Evolutionary conservation across 2,888 invertebrate genomes (phyloP).

Genomic region (Leucophenga montana): DNA sequence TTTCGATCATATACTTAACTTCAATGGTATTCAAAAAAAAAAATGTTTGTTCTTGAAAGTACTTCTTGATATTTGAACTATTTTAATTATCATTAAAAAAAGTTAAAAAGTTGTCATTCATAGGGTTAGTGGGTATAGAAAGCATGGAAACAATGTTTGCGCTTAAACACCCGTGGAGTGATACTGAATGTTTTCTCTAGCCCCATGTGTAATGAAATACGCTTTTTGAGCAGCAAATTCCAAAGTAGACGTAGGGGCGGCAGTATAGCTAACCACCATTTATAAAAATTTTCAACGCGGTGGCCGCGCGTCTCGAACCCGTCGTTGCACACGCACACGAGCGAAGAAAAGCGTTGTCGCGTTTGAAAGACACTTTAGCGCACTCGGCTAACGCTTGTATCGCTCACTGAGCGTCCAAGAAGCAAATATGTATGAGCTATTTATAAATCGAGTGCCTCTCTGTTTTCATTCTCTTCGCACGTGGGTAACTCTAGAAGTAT

Average conservation of each 20-base stretch:
- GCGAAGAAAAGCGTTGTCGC: background rate
- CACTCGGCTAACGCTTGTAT: constrained; percentile 21
- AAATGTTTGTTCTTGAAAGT: too few species aligned
- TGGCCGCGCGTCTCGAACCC: too few species aligned
- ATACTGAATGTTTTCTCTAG: constrained; percentile 52
- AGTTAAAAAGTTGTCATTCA: constrained; percentile 30
- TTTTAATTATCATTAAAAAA: too few species aligned
- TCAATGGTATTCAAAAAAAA: background rate
- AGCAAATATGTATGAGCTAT: too few species aligned
- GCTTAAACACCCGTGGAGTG: constrained; percentile 62
- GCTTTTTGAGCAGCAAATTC: constrained; percentile 55
- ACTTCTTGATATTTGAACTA: too few species aligned
- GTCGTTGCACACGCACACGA: too few species aligned
- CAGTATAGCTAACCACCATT: background rate
- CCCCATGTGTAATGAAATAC: constrained; percentile 58
- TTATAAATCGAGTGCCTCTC: too few species aligned
- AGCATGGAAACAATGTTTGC: constrained; percentile 36
- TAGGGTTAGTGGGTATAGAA: constrained; percentile 32
- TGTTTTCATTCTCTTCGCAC: too few species aligned
- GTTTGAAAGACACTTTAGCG: constrained; percentile 7
- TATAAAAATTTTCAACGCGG: background rate
- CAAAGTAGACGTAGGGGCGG: constrained; percentile 51
- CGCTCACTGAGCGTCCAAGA: too few species aligned
- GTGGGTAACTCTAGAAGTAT: too few species aligned
- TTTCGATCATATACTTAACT: too few species aligned